phyloP scores from a whole-genome alignment of 2,113 vertebrate species.

The Haemorhous mexicanus region DNA sequence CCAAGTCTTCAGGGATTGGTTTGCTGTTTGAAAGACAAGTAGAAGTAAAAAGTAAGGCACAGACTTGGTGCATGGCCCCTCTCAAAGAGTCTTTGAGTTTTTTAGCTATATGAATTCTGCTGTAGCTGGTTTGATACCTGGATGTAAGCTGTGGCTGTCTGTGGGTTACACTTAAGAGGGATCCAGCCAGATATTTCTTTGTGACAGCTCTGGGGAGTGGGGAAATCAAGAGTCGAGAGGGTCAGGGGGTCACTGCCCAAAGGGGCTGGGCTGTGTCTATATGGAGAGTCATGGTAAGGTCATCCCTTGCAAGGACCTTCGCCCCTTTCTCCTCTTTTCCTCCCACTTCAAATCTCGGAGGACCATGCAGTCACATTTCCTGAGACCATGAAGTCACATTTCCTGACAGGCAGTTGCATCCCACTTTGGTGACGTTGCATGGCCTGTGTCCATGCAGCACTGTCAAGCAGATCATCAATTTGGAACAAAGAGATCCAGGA shows the following conservation, averaged over 20 bases:
- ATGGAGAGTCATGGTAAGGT: background rate
- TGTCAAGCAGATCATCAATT: background rate
- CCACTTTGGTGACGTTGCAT: fast-evolving
- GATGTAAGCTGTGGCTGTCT: background rate
- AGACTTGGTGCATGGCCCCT: background rate
- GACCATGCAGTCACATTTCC: background rate
- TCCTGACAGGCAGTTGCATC: background rate
- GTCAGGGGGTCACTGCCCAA: background rate
- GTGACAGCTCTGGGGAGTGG: background rate
- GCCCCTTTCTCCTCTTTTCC: background rate
- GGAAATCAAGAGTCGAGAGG: background rate
- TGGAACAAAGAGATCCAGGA: background rate
- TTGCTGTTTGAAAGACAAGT: slow-evolving; percentile 1
- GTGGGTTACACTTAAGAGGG: background rate
- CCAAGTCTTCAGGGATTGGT: background rate
- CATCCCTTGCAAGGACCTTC: background rate
- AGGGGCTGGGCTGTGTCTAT: background rate
- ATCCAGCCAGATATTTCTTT: background rate
- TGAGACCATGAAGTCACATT: background rate
- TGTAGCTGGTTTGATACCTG: background rate
- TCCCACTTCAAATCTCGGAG: background rate
- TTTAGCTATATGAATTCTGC: background rate
- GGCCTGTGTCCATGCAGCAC: background rate
- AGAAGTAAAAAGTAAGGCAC: background rate
- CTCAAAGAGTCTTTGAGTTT: fast-evolving